Percentiles rank a stretch among this genome's conserved stretches.
Evolutionary conservation across 1,140 invertebrate genomes (phyloP).

Genomic region (Halesus radiatus): DNA sequence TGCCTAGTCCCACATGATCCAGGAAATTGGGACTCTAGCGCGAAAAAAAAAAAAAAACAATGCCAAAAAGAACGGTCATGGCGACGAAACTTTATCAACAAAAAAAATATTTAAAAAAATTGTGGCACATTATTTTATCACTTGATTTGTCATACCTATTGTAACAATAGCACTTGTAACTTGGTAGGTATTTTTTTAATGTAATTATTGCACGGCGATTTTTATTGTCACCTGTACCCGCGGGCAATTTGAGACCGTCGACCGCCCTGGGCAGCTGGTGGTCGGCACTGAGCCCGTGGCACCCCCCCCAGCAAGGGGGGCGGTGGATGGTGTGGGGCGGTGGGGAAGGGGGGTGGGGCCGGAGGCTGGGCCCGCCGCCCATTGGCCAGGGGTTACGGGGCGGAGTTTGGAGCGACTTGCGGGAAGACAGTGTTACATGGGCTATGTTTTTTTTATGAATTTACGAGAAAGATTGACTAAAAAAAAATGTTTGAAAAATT

Average conservation of each 20-base stretch:
- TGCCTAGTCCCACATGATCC: no score
- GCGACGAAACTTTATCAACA: no score
- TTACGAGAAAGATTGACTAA: no score
- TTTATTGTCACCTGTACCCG: neutral
- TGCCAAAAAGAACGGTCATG: no score
- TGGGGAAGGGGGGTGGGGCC: neutral
- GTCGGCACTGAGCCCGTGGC: constrained; percentile 1
- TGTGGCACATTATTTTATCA: neutral
- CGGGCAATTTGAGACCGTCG: neutral
- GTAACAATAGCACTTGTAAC: neutral
- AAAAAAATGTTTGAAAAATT: no score
- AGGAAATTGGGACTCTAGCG: no score
- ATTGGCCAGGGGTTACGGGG: constrained; percentile 10
- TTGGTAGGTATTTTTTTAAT: no score
- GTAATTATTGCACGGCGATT: no score
- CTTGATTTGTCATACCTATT: neutral
- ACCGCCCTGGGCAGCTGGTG: neutral
- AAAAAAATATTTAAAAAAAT: no score
- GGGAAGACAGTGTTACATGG: no score
- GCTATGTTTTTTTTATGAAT: no score
- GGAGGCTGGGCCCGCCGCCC: constrained; percentile 7
- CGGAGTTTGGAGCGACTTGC: neutral
- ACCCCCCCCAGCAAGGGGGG: neutral
- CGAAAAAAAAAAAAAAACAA: no score
- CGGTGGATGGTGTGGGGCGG: neutral